Evolutionary conservation across 2,113 vertebrate species (phyloP), one percentile per base, ranked within the genome.

Genomic region (Petrocephalus microphthalmus): DNA sequence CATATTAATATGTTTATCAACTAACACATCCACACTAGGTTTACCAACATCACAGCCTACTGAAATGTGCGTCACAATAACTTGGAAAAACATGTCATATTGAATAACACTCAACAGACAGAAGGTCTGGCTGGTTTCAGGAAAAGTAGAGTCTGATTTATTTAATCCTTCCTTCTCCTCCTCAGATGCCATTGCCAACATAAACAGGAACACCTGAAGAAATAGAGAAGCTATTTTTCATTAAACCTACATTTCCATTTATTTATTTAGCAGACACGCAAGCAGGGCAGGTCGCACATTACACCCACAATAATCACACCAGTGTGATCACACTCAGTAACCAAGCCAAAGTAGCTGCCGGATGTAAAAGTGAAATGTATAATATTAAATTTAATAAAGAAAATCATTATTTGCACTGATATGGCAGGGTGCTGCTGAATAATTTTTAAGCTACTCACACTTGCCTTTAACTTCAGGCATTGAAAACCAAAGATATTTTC

Each of bases 171-270:
- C 71, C 33, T 17, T 78, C 33, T 42, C 33, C 67, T 74, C 67
- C 71, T 78, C 33, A 78, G 33, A 37, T 19, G 37, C 29, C 33
- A 42, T 29, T 78, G 71, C 71, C 71, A 78, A 19, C 1, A 78
- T 42, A 78, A 42, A 78, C 33, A 19, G 29, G 33, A 78, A 78
- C 71, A 78, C 29, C 71, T 42, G 33, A 78, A 78, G 71, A 78
- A 78, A 78, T 42, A 78, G 37, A 78, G 71, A 78, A 78, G 71
- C 33, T 78, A 78, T 78, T 78, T 78, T 78, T 78, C 71, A 78
- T 78, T 19, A 78, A 74, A 42, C 33, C 33, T 78, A 25, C 60
- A 67, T 67, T 67, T 67, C 5, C 25, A 29, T 67, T 1, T 67
- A 67, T 29, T 29, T 67, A 13, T 67, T 67, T 67, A 29, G 60